Base-by-base conservation (phyloP, 2,797 vertebrate species). In the Lates japonicus region DNA sequence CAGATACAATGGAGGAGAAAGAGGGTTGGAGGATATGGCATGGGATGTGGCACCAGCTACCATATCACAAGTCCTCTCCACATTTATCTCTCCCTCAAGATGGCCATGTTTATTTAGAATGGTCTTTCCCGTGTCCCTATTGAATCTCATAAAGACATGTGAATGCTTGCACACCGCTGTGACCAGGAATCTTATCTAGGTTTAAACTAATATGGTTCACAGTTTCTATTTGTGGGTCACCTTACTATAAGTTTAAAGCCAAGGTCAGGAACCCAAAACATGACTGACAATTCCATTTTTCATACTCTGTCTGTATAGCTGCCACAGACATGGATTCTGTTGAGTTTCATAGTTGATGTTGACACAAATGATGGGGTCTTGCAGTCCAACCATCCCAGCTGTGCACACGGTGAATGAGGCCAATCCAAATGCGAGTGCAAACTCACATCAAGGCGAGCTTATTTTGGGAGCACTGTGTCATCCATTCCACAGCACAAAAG, bases 331-430 rank as follows among this genome's bases (percentile, higher is more conserved):
- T 80, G 72, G 59, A 86, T 81, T 82, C 68, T 64, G 73, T 69
- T 78, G 71, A 75, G 79, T 82, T 55, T 80, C 83, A 67, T 63
- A 72, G 71, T 74, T 74, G 70, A 87, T 92, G 88, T 93, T 92
- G 91, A 92, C 91, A 88, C 90, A 90, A 90, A 90, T 76, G 72
- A 88, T 73, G 82, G 80, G 81, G 77, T 88, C 77, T 76, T 58
- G 69, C 87, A 51, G 85, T 88, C 88, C 92, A 91, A 85, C 59
- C 62, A 14, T 72, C 88, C 91, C 93, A 93, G 94, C 93, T 94
- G 92, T 94, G 91, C 90, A 93, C 87, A 94, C 82, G 37, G 54
- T 87, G 80, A 92, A 89, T 76, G 88, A 90, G 88, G 90, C 90
- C 91, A 90, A 90, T 89, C 83, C 92, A 90, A 92, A 93, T 86